Evolutionary conservation across 2,797 vertebrate genomes (phyloP).

Genomic region (Epinephelus coioides): DNA sequence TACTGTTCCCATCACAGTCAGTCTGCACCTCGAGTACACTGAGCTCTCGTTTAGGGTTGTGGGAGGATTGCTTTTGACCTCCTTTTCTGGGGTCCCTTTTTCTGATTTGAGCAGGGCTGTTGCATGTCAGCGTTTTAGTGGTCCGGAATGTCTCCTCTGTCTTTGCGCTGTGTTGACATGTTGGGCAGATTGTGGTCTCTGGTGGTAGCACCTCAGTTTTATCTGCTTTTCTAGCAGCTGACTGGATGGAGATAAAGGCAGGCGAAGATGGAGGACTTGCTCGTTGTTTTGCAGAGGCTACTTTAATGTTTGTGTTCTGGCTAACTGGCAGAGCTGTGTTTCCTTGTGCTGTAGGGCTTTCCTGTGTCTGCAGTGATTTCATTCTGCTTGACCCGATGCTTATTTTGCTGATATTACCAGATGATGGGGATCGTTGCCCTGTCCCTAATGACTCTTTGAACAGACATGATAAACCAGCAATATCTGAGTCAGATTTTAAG

Average conservation of each 20-base stretch:
- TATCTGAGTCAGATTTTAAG: constrained; percentile 92
- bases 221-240: constrained; percentile 86
- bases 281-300: constrained; percentile 73
- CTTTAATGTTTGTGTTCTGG: constrained; percentile 52
- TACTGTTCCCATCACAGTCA: constrained; percentile 75
- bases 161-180: constrained; percentile 65
- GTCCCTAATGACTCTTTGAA: constrained; percentile 91
- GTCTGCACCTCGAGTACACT: constrained; percentile 89
- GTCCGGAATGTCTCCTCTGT: constrained; percentile 69
- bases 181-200: constrained; percentile 43
- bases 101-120: constrained; percentile 53
- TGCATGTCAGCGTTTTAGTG: constrained; percentile 68
- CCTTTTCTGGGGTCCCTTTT: constrained; percentile 41
- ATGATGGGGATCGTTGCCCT: constrained; percentile 69
- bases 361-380: constrained; percentile 66
- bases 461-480: constrained; percentile 88
- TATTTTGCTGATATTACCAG: constrained; percentile 87
- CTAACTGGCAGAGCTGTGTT: constrained; percentile 38
- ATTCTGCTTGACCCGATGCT: constrained; percentile 88
- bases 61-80: constrained; percentile 49
- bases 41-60: constrained; percentile 80
- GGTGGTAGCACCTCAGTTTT: constrained; percentile 65
- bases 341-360: constrained; percentile 37
- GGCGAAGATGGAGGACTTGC: constrained; percentile 88
- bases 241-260: constrained; percentile 92